A percentile compares a stretch with the other conserved stretches of the same genome.
These are phyloP conservation scores for Drosophila parthenogenetica DNA, from an alignment of 2,888 invertebrate species.

Conservation along the genomic window DNA sequence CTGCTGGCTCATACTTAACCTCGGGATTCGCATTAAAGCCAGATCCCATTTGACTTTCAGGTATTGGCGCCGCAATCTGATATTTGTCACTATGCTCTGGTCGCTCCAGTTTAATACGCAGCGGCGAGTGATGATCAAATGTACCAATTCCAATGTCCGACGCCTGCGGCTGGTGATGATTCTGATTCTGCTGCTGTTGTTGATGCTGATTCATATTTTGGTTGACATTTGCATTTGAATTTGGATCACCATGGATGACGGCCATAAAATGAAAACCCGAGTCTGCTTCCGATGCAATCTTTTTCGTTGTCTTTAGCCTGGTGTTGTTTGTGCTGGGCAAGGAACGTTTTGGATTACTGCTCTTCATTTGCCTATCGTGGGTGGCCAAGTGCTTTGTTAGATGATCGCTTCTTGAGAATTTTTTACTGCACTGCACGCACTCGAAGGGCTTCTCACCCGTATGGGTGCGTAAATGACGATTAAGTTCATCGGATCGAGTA, in stretches of 20 bases:
- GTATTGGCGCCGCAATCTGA: slow-evolving; percentile 56
- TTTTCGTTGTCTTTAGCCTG: slow-evolving; percentile 50
- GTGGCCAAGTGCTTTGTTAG: slow-evolving; percentile 83
- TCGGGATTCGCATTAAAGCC: slow-evolving; percentile 59
- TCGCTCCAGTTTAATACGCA: slow-evolving; percentile 75
- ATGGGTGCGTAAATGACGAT: slow-evolving; percentile 82
- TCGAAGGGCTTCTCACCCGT: slow-evolving; percentile 83
- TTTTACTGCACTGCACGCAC: slow-evolving; percentile 81
- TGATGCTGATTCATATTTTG: slow-evolving; percentile 46
- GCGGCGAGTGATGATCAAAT: slow-evolving; percentile 59
- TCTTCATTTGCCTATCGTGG: slow-evolving; percentile 75
- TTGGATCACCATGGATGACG: slow-evolving; percentile 43
- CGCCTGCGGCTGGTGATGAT: slow-evolving; percentile 46
- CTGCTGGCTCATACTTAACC: slow-evolving; percentile 70
- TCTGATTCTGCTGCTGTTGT: slow-evolving; percentile 42
- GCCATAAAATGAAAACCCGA: slow-evolving; percentile 78
- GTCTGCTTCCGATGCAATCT: slow-evolving; percentile 42
- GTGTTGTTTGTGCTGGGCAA: slow-evolving; percentile 27
- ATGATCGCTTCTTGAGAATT: slow-evolving; percentile 83
- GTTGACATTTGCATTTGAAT: slow-evolving; percentile 19
- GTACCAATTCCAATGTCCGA: slow-evolving; percentile 31
- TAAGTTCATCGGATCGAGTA: slow-evolving; percentile 83
- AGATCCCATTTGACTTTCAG: slow-evolving; percentile 56
- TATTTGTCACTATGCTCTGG: slow-evolving; percentile 71
- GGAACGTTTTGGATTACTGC: slow-evolving; percentile 49